Percentiles rank a stretch among this genome's conserved stretches.
Conservation (phyloP, 2,888 invertebrate species). For the Plagodis pulveraria region DNA sequence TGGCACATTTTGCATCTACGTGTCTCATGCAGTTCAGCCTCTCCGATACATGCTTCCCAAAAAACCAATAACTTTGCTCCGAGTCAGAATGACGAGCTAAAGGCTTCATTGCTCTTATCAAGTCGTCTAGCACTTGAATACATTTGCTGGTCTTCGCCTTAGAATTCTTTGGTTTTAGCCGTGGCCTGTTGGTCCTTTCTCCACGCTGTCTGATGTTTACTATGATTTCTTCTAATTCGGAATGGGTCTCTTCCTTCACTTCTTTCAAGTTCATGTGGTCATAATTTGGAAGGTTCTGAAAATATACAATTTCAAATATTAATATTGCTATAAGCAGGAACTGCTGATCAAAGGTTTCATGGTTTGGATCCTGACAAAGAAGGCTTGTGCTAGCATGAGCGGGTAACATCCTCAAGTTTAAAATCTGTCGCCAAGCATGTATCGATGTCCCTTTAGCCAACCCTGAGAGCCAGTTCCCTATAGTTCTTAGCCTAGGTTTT, state of each 20-base stretch:
- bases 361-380: too few relatives aligned
- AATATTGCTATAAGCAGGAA: neutral
- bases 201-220: slow-evolving; percentile 56
- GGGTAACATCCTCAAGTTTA: too few relatives aligned
- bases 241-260: slow-evolving; percentile 57
- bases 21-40: slow-evolving; percentile 64
- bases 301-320: neutral
- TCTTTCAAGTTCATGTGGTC: slow-evolving; percentile 24
- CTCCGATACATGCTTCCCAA: slow-evolving; percentile 71
- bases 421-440: too few relatives aligned
- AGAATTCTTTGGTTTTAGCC: slow-evolving; percentile 40
- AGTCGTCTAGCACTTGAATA: slow-evolving; percentile 60
- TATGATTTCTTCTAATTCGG: slow-evolving; percentile 47
- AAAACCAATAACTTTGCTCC: slow-evolving; percentile 63
- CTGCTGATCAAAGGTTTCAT: too few relatives aligned
- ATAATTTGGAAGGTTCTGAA: neutral
- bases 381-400: too few relatives aligned
- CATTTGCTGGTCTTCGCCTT: slow-evolving; percentile 53
- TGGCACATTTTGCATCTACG: slow-evolving; percentile 61
- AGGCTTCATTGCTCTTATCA: slow-evolving; percentile 66
- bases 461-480: too few relatives aligned
- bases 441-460: neutral
- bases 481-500: too few relatives aligned
- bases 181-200: slow-evolving; percentile 63
- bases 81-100: slow-evolving; percentile 38